phyloP scores from a whole-genome alignment of 2,797 vertebrate genomes.

The Oceanodroma leucorhoa region DNA sequence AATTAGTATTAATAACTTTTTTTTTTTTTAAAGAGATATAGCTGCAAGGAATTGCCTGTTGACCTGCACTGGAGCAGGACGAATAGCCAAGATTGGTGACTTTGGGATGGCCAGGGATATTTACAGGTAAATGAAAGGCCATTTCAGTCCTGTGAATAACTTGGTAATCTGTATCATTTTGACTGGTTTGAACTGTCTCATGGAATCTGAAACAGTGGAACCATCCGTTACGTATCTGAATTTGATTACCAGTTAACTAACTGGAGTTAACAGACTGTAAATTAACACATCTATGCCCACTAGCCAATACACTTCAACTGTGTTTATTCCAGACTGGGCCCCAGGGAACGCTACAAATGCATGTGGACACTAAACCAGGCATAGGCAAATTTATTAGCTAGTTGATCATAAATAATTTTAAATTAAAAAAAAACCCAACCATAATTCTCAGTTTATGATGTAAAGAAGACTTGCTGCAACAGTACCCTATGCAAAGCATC shows the following conservation, averaged over 20 bases:
- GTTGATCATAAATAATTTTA: not conserved
- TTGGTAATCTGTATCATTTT: not conserved
- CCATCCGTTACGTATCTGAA: not conserved
- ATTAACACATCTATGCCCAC: not conserved
- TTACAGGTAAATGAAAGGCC: conserved; percentile 79
- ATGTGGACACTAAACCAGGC: not conserved
- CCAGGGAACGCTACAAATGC: not conserved
- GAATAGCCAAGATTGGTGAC: conserved; percentile 92
- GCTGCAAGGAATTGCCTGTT: conserved; percentile 92
- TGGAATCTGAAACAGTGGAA: not conserved
- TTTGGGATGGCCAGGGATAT: conserved; percentile 95
- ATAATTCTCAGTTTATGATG: not conserved
- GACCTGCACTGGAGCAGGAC: conserved; percentile 82
- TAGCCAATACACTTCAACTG: not conserved
- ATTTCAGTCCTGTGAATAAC: not conserved
- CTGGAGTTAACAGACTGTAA: not conserved
- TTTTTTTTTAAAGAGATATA: conserved; percentile 81
- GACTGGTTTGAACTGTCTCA: not conserved
- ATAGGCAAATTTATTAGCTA: not conserved
- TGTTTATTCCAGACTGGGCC: not conserved
- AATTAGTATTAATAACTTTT: not conserved
- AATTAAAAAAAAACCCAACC: not conserved
- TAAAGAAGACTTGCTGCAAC: not conserved
- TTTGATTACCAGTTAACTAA: not conserved
- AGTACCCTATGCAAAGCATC: not conserved